Base-by-base conservation (phyloP, 1,140 invertebrate species). In the Holotrichia oblita region DNA sequence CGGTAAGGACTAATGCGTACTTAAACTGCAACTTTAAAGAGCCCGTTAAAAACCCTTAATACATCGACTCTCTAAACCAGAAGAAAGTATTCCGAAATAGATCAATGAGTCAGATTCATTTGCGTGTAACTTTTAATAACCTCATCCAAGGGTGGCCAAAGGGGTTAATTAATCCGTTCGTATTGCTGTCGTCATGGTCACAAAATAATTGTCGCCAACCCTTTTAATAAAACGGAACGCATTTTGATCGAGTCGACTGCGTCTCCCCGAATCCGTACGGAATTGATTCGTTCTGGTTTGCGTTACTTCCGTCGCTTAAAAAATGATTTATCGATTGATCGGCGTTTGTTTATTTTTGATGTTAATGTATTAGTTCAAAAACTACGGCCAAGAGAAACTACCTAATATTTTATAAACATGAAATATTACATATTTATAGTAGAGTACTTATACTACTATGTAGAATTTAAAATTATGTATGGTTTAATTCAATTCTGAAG, bases 81-180 rank as follows among this genome's bases (percentile, higher is more conserved):
- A 20, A 69, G 61, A 69, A 69, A 27, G 8, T 10, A 8, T 74
- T 74, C 34, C 9, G 41, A 79, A 75, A 76, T 79, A 79, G 74
- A 22, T 78, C 73, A 81, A 82, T 84, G 83, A 84, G 80, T 84
- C 83, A 83, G 80, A 83, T 81, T 83, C 81, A 82, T 84, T 83
- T 83, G 82, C 82, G 83, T 83, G 81, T 84, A 84, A 83, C 81
- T 83, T 84, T 83, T 83, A 84, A 84, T 84, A 84, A 84, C 82
- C 80, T 81, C 77, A 76, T 81, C 80, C 78, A 69, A 73, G 82
- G 82, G 80, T 76, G 77, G 78, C 77, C 80, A 72, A 83, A 84
- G 79, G 82, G 82, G 82, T 84, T 84, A 84, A 84, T 84, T 84
- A 84, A 84, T 83, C 81, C 81, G 81, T 82, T 78, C 79, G 81